Conservation (phyloP, 64 coral and sea anemone species). For the Catalaphyllia jardinei region DNA sequence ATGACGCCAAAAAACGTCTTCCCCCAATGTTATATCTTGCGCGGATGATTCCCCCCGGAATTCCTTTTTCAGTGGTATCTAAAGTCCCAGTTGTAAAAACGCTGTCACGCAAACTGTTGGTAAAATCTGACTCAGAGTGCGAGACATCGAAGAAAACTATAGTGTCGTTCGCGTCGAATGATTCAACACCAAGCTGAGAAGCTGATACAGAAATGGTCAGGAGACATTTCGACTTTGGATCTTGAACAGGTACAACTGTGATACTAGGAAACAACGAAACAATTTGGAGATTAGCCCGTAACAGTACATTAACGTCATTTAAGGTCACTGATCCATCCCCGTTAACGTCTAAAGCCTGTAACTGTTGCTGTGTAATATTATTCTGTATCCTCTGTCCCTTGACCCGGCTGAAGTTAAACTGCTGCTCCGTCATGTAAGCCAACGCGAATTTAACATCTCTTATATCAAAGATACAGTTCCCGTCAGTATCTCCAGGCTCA, state of each 20-base stretch:
- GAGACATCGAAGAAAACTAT: slow-evolving; percentile 45
- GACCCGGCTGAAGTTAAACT: slow-evolving; percentile 57
- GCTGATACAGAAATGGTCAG: slow-evolving; percentile 41
- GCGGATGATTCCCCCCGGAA: slow-evolving; percentile 20
- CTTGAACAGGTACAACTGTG: slow-evolving; percentile 42
- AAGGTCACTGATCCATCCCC: slow-evolving; percentile 37
- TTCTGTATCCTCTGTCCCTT: slow-evolving; percentile 65
- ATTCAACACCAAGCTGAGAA: slow-evolving; percentile 29
- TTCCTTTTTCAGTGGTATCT: slow-evolving; percentile 18
- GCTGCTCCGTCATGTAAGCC: slow-evolving; percentile 54
- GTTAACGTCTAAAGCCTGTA: slow-evolving; percentile 48
- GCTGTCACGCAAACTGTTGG: slow-evolving; percentile 2
- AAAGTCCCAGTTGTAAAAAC: slow-evolving; percentile 10
- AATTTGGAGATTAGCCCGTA: slow-evolving; percentile 14
- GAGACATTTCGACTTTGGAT: slow-evolving; percentile 42
- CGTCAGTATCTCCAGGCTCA: slow-evolving; percentile 44
- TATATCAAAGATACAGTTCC: slow-evolving; percentile 58
- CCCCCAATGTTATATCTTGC: slow-evolving; percentile 22
- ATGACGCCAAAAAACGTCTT: slow-evolving; percentile 38
- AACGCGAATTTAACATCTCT: slow-evolving; percentile 63
- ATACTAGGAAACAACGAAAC: slow-evolving; percentile 37
- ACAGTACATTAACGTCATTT: slow-evolving; percentile 45
- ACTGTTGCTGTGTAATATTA: slow-evolving; percentile 21
- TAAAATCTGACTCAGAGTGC: background rate
- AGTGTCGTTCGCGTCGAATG: background rate